These are phyloP conservation scores for Peromyscus melanophrys DNA, from an alignment of 2,797 vertebrate species.

Conservation along the genomic window DNA sequence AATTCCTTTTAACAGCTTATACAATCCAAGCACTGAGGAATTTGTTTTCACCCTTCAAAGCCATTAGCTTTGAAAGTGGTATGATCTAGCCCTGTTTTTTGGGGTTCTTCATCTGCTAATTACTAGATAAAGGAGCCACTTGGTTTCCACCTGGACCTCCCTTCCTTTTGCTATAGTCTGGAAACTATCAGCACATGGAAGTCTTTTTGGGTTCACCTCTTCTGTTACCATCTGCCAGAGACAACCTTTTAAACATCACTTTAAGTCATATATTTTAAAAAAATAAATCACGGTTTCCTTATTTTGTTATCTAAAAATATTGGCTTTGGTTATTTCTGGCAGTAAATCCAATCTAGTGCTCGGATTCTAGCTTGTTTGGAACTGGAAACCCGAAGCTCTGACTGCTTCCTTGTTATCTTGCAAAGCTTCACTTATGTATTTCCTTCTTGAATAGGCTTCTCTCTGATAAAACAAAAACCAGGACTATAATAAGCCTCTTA, in stretches of 20 bases:
- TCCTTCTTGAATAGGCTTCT: neutral
- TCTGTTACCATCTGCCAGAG: neutral
- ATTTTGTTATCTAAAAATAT: neutral
- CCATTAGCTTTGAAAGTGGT: neutral
- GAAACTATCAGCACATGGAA: neutral
- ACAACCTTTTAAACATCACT: neutral
- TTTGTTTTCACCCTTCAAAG: slow-evolving; percentile 30
- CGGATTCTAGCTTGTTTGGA: neutral
- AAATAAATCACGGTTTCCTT: neutral
- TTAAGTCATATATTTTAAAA: neutral
- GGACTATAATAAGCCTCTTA: neutral
- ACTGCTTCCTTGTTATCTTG: neutral
- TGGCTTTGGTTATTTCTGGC: neutral
- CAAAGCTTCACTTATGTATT: neutral
- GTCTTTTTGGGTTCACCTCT: neutral
- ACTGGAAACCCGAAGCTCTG: neutral
- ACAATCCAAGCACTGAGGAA: neutral
- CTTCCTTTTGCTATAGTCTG: neutral
- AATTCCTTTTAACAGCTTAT: neutral
- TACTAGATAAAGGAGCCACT: neutral
- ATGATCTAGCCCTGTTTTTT: neutral
- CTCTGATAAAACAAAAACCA: neutral
- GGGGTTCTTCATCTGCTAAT: neutral
- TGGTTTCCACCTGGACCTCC: neutral
- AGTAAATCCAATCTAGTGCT: neutral